Percentiles rank a stretch among this genome's conserved stretches.
These are phyloP conservation scores for Conger conger DNA, from an alignment of 2,113 vertebrate genomes.

Conservation along the genomic window DNA sequence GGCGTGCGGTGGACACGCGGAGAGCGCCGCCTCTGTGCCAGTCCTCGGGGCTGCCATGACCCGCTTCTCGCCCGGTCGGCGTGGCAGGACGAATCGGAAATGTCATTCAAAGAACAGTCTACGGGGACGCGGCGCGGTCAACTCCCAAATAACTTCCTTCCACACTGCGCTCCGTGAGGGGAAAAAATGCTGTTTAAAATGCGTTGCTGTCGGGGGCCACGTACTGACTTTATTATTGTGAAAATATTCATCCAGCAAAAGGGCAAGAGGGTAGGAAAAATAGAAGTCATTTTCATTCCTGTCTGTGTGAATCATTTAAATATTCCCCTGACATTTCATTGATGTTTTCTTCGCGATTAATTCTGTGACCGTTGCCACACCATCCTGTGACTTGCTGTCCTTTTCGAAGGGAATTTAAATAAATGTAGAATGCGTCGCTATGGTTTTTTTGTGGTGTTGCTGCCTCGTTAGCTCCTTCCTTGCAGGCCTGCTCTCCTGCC, in stretches of 20 bases:
- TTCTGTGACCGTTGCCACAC: not conserved
- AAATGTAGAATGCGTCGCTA: not conserved
- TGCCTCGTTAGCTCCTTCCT: not conserved
- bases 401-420: not conserved
- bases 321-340: not conserved
- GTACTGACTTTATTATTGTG: constrained; percentile 5
- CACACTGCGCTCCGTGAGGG: too few relatives aligned
- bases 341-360: not conserved
- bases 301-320: constrained; percentile 3
- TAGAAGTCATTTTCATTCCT: not conserved
- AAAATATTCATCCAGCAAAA: not conserved
- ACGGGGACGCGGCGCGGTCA: not conserved
- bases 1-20: not conserved
- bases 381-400: not conserved
- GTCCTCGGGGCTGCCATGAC: not conserved
- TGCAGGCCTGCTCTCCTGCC: not conserved
- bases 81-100: not conserved
- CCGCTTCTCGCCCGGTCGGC: not conserved
- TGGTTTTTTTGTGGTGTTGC: not conserved
- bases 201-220: not conserved
- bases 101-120: not conserved
- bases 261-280: not conserved
- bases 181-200: not conserved
- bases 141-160: too few relatives aligned
- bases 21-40: not conserved